phyloP scores from a whole-genome alignment of 2,888 invertebrate species.

The Acrocyrtus sp. region DNA sequence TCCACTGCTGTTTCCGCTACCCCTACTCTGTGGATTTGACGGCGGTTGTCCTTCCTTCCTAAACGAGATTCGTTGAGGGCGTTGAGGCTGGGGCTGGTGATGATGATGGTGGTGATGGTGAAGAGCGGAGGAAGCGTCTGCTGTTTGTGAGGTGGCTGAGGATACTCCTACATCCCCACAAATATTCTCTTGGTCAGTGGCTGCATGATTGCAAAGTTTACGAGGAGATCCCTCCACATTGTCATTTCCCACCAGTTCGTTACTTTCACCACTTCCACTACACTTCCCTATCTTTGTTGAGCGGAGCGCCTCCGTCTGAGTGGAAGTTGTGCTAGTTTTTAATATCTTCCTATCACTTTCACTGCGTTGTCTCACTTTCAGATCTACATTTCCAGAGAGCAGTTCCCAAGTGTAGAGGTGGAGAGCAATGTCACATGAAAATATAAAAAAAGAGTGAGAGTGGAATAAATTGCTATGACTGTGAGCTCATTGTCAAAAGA shows the following conservation, averaged over 20 bases:
- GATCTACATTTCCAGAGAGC: too few relatives aligned
- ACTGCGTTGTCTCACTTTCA: too few relatives aligned
- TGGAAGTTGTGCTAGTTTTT: slow-evolving; percentile 24
- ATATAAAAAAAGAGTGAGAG: too few relatives aligned
- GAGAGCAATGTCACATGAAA: too few relatives aligned
- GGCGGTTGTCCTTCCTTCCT: slow-evolving; percentile 44
- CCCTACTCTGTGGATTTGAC: slow-evolving; percentile 43
- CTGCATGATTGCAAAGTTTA: slow-evolving; percentile 45
- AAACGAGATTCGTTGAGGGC: slow-evolving; percentile 53
- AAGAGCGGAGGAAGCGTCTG: not conserved
- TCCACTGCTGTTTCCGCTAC: too few relatives aligned
- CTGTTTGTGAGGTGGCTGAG: not conserved
- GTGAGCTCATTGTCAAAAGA: too few relatives aligned
- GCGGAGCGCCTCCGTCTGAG: slow-evolving; percentile 40
- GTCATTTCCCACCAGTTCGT: not conserved
- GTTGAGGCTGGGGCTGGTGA: slow-evolving; percentile 30
- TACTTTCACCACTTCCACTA: not conserved
- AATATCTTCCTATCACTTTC: too few relatives aligned
- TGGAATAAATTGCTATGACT: too few relatives aligned
- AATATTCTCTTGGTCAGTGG: slow-evolving; percentile 25
- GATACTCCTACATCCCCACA: slow-evolving; percentile 17
- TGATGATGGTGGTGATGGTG: slow-evolving; percentile 31
- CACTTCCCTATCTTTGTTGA: slow-evolving; percentile 28
- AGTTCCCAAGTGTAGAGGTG: too few relatives aligned
- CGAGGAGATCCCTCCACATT: not conserved